Conservation (phyloP, 1,140 invertebrate species). For the Brachystomella parvula region DNA sequence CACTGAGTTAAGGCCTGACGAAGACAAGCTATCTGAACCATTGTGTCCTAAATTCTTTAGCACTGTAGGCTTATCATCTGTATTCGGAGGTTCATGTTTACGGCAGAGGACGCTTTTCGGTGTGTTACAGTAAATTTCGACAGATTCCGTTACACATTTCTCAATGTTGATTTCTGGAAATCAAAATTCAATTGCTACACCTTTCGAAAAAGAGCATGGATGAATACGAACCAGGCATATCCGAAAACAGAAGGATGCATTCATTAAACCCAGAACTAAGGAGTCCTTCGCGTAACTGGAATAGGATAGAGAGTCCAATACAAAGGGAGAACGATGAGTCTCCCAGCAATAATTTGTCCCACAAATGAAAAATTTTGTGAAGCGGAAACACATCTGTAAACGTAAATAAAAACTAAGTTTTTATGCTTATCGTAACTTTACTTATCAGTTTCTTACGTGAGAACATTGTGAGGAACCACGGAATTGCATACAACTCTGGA, state of each 20-base stretch:
- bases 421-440: not conserved
- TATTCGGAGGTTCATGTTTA: constrained; percentile 55
- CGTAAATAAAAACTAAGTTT: constrained; percentile 25
- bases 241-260: constrained; percentile 92
- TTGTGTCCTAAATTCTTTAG: not conserved
- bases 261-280: constrained; percentile 91
- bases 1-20: not conserved
- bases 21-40: not conserved
- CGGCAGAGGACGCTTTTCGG: constrained; percentile 80
- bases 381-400: constrained; percentile 88
- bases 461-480: constrained; percentile 99
- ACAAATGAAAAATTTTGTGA: constrained; percentile 95
- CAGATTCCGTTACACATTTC: constrained; percentile 79
- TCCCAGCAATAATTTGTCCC: constrained; percentile 91
- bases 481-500: constrained; percentile 97
- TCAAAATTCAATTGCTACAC: not conserved
- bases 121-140: constrained; percentile 73
- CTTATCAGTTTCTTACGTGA: constrained; percentile 67
- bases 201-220: constrained; percentile 3
- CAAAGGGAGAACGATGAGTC: constrained; percentile 90
- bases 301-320: constrained; percentile 86
- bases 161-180: constrained; percentile 83
- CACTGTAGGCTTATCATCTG: not conserved
- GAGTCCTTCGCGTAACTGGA: constrained; percentile 74
- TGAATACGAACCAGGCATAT: constrained; percentile 63